These are phyloP conservation scores for Sander lucioperca DNA, from an alignment of 2,113 vertebrate species.

Conservation along the genomic window DNA sequence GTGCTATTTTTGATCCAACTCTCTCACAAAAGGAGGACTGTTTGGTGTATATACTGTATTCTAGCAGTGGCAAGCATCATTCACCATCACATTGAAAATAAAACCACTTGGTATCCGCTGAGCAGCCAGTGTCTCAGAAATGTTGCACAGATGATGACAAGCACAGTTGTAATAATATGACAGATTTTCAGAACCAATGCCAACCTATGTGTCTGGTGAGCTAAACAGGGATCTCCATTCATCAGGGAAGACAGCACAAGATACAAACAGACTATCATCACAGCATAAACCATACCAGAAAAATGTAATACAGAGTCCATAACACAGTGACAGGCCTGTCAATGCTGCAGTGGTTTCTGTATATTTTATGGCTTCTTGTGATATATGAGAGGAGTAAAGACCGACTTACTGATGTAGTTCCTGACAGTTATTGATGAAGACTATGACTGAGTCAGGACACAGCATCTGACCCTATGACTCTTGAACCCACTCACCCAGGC, in stretches of 20 bases:
- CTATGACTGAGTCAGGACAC: conserved; percentile 19
- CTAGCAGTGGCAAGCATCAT: conserved; percentile 40
- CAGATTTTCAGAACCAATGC: conserved; percentile 51
- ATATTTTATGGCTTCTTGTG: conserved; percentile 21
- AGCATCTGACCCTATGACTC: conserved; percentile 57
- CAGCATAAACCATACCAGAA: background rate
- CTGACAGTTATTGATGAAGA: conserved; percentile 53
- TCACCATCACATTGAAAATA: conserved; percentile 42
- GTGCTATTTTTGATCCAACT: conserved; percentile 78
- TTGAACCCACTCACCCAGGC: conserved; percentile 27
- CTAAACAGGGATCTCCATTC: conserved; percentile 59
- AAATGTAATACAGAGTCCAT: conserved; percentile 9
- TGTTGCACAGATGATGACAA: conserved; percentile 5
- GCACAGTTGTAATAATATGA: conserved; percentile 38
- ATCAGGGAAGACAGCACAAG: conserved; percentile 33
- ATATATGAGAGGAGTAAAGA: conserved; percentile 46
- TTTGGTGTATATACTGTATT: conserved; percentile 23
- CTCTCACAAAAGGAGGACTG: conserved; percentile 27
- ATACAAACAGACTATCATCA: background rate
- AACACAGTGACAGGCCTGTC: conserved; percentile 21
- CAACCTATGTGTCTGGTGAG: conserved; percentile 33
- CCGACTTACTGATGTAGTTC: conserved; percentile 53
- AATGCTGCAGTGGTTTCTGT: conserved; percentile 17
- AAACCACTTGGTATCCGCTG: conserved; percentile 29
- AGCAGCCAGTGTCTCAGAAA: conserved; percentile 24